Percentiles rank a stretch among this genome's conserved stretches.
Conservation (phyloP, 1,140 invertebrate genomes). For the Rhizoglyphus robini region DNA sequence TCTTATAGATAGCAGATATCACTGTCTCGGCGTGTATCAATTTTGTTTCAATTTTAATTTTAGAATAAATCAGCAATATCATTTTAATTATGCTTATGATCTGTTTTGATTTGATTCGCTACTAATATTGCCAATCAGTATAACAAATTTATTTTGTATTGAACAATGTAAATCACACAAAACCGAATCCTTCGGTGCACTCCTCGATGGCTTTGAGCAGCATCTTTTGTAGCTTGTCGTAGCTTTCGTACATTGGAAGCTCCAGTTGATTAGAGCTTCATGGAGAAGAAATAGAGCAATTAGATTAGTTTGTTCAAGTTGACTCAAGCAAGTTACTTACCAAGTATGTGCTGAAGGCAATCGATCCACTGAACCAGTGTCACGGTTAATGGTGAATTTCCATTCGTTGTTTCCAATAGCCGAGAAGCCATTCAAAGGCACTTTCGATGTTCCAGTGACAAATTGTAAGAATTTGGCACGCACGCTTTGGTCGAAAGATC, state of each 20-base stretch:
- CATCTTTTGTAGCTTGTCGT: conserved; percentile 73
- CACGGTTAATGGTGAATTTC: conserved; percentile 87
- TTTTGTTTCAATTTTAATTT: too few relatives aligned
- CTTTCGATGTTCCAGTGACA: conserved; percentile 72
- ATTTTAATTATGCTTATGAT: too few relatives aligned
- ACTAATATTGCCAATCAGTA: too few relatives aligned
- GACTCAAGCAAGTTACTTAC: conserved; percentile 39
- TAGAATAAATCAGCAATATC: too few relatives aligned
- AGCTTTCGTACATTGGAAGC: conserved; percentile 83
- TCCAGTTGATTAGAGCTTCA: conserved; percentile 92
- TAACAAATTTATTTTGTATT: too few relatives aligned
- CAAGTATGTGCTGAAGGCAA: conserved; percentile 86
- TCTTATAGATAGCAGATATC: too few relatives aligned
- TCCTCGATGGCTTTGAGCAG: conserved; percentile 80
- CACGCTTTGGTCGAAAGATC: conserved; percentile 87
- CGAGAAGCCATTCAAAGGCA: conserved; percentile 83
- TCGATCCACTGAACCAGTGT: conserved; percentile 77
- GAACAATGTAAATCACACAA: conserved; percentile 52
- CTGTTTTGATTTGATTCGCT: too few relatives aligned
- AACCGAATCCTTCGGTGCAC: conserved; percentile 87
- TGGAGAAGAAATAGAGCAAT: conserved; percentile 34
- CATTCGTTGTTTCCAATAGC: conserved; percentile 84
- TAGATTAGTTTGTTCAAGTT: too few relatives aligned
- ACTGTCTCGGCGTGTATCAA: too few relatives aligned
- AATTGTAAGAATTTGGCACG: conserved; percentile 86